phyloP scores from a whole-genome alignment of 2,797 vertebrate species.

The Chaenodraco wilsoni region DNA sequence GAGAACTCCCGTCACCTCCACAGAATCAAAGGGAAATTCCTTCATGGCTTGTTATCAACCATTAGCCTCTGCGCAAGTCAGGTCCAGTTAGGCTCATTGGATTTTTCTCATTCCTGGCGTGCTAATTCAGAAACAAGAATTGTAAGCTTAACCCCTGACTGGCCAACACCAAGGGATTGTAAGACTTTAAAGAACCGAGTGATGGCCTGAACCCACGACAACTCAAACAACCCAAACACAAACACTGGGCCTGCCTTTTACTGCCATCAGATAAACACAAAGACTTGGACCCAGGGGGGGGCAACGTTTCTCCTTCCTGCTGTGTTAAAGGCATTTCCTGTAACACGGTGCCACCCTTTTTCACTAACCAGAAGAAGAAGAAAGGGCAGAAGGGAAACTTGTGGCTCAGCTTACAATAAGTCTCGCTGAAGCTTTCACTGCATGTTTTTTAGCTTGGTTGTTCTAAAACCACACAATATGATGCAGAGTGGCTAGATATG shows the following conservation, averaged over 20 bases:
- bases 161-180: slow-evolving; percentile 19
- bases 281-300: slow-evolving; percentile 38
- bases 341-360: slow-evolving; percentile 51
- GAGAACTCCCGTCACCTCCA: slow-evolving; percentile 38
- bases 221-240: slow-evolving; percentile 50
- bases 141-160: slow-evolving; percentile 60
- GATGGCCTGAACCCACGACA: slow-evolving; percentile 33
- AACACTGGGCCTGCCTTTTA: slow-evolving; percentile 59
- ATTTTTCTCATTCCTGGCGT: slow-evolving; percentile 70
- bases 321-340: slow-evolving; percentile 74
- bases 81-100: slow-evolving; percentile 64
- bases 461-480: slow-evolving; percentile 24
- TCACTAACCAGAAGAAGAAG: slow-evolving; percentile 18
- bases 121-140: slow-evolving; percentile 63
- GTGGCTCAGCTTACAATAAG: slow-evolving; percentile 35
- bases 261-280: slow-evolving; percentile 69
- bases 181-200: slow-evolving; percentile 22
- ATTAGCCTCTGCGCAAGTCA: slow-evolving; percentile 67
- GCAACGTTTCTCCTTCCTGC: slow-evolving; percentile 68
- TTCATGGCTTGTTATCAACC: slow-evolving; percentile 70
- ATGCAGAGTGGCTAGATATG: slow-evolving; percentile 8
- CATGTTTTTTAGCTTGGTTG: slow-evolving; percentile 1
- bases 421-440: slow-evolving; percentile 13
- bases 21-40: slow-evolving; percentile 63
- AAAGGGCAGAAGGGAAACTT: slow-evolving; percentile 45